Evolutionary conservation across 2,888 invertebrate species (phyloP).

Genomic region (Atethmia centrago): DNA sequence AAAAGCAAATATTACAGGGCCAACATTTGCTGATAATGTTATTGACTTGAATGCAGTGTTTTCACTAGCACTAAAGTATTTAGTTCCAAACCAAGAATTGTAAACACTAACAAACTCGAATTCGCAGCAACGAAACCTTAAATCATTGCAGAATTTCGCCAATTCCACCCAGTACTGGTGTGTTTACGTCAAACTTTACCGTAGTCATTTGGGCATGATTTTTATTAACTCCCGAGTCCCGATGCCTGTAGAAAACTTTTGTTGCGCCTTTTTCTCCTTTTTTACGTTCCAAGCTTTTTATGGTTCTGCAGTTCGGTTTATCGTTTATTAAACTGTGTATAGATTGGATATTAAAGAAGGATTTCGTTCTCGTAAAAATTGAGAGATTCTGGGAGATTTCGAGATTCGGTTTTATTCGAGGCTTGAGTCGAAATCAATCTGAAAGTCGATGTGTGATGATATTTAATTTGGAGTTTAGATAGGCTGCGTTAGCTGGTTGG

Average conservation of each 20-base stretch:
- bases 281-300: slow-evolving; percentile 80
- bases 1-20: neutral
- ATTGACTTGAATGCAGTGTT: neutral
- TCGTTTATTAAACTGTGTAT: slow-evolving; percentile 83
- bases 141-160: slow-evolving; percentile 56
- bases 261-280: slow-evolving; percentile 76
- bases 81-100: slow-evolving; percentile 21
- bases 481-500: slow-evolving; percentile 16
- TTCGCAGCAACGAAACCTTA: slow-evolving; percentile 42
- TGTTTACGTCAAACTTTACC: slow-evolving; percentile 84
- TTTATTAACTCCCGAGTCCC: slow-evolving; percentile 84
- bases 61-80: neutral
- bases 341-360: slow-evolving; percentile 75
- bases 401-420: slow-evolving; percentile 60
- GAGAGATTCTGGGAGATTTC: slow-evolving; percentile 52
- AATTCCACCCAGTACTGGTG: slow-evolving; percentile 76
- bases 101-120: slow-evolving; percentile 30
- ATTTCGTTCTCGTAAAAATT: slow-evolving; percentile 69
- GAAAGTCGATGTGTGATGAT: slow-evolving; percentile 59
- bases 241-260: slow-evolving; percentile 77
- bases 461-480: slow-evolving; percentile 51
- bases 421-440: slow-evolving; percentile 62
- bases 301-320: slow-evolving; percentile 81
- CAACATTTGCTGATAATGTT: too few relatives aligned
- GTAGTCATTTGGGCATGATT: slow-evolving; percentile 86